phyloP scores from a whole-genome alignment of 2,888 invertebrate genomes.

The Candidula unifasciata region DNA sequence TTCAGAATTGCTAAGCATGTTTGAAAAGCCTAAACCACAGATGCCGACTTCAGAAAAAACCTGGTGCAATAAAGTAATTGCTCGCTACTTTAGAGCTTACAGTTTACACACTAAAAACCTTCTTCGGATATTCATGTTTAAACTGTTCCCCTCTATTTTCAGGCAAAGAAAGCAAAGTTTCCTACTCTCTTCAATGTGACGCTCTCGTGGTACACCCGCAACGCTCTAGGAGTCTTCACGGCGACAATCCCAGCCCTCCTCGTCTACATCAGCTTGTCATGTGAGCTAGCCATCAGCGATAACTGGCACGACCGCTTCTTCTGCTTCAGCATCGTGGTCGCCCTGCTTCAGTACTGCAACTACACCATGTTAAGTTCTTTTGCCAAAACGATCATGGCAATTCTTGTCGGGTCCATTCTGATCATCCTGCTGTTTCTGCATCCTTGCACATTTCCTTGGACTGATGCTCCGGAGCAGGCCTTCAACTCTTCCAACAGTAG shows the following conservation, averaged over 20 bases:
- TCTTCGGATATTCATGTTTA: not conserved
- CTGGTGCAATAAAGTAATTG: not conserved
- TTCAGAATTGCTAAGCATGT: no score
- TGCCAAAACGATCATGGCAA: constrained; percentile 91
- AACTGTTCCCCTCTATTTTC: not conserved
- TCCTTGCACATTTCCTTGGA: constrained; percentile 59
- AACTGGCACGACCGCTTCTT: constrained; percentile 72
- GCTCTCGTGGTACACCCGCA: constrained; percentile 90
- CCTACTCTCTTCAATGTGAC: constrained; percentile 36
- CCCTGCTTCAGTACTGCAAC: constrained; percentile 95
- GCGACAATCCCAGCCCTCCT: constrained; percentile 89
- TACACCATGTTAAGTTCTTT: constrained; percentile 96
- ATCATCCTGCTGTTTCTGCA: constrained; percentile 81
- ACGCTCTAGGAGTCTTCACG: constrained; percentile 86
- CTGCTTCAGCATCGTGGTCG: constrained; percentile 85
- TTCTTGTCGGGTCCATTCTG: constrained; percentile 86
- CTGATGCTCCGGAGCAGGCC: not conserved
- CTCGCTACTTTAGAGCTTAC: not conserved
- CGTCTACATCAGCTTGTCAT: constrained; percentile 84
- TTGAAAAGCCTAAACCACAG: no score
- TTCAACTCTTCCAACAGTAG: not conserved
- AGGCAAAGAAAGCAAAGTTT: constrained; percentile 40
- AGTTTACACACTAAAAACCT: not conserved
- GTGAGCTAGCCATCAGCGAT: constrained; percentile 79
- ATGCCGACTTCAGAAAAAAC: no score